A percentile compares a stretch with the other conserved stretches of the same genome.
Conservation (phyloP, 2,113 vertebrate species). For the Apteryx owenii region DNA sequence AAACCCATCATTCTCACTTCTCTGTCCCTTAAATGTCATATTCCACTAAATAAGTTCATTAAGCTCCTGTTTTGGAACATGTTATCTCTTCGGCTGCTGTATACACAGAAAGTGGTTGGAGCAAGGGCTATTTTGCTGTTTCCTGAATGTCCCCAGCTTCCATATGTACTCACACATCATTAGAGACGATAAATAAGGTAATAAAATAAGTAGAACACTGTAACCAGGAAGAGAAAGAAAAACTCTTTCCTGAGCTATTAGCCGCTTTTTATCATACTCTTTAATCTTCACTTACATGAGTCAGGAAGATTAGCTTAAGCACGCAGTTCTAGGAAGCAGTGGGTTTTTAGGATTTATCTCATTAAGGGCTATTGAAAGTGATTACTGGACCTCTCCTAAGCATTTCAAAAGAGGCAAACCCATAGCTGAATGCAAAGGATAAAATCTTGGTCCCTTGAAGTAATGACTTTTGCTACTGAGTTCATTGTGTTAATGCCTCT, state of each 20-base stretch:
- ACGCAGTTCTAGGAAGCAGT: background rate
- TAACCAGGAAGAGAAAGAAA: background rate
- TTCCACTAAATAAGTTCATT: background rate
- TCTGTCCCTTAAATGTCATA: background rate
- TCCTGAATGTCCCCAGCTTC: background rate
- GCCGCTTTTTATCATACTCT: background rate
- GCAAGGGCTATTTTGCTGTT: background rate
- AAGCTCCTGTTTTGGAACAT: background rate
- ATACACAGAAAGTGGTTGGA: background rate
- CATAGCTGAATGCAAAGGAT: background rate
- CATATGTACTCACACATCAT: background rate
- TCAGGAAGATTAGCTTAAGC: background rate
- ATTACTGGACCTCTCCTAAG: background rate
- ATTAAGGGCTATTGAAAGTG: background rate
- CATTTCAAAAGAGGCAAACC: background rate
- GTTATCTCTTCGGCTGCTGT: background rate
- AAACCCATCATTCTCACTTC: background rate
- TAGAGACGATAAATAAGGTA: background rate
- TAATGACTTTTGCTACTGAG: background rate
- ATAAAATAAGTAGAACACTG: background rate
- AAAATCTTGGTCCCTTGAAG: background rate
- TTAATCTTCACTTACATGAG: background rate
- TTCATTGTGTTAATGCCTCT: background rate
- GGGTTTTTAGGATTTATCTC: constrained; percentile 2
- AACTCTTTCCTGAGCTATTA: background rate